Percentiles rank a stretch among this genome's conserved stretches.
These are phyloP conservation scores for Galerucella pusilla DNA, from an alignment of 2,888 invertebrate genomes.

Conservation along the genomic window DNA sequence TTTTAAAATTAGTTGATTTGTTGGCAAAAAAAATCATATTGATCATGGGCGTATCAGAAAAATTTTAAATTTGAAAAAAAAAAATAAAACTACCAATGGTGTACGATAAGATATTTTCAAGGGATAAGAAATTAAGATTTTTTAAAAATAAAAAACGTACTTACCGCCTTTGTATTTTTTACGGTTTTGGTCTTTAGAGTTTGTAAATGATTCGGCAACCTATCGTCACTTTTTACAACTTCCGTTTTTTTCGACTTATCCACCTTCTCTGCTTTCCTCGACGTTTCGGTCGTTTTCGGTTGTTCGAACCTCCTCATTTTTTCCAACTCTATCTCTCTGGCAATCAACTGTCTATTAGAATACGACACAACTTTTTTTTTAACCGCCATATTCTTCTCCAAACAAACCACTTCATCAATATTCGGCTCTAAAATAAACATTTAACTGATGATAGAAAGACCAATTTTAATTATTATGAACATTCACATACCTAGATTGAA, in stretches of 20 bases:
- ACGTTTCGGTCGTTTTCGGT: slow-evolving; percentile 20
- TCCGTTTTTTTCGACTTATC: slow-evolving; percentile 42
- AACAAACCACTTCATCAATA: slow-evolving; percentile 74
- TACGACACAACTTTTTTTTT: slow-evolving; percentile 68
- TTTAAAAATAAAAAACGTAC: slow-evolving; percentile 31
- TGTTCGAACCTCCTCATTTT: slow-evolving; percentile 67
- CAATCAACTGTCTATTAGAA: slow-evolving; percentile 81
- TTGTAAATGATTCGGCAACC: slow-evolving; percentile 78
- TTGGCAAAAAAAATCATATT: too few relatives aligned
- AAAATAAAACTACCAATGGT: too few relatives aligned
- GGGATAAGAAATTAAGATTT: background rate
- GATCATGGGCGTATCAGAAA: too few relatives aligned
- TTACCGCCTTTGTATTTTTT: slow-evolving; percentile 49
- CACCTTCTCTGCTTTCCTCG: slow-evolving; percentile 35
- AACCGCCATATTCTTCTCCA: slow-evolving; percentile 50
- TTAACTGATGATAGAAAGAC: too few relatives aligned
- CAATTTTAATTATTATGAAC: too few relatives aligned
- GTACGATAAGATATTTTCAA: too few relatives aligned
- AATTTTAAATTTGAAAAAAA: too few relatives aligned
- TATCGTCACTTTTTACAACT: slow-evolving; percentile 49
- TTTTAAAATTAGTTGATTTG: too few relatives aligned
- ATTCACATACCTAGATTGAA: slow-evolving; percentile 64
- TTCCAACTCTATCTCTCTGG: slow-evolving; percentile 84
- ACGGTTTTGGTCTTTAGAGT: slow-evolving; percentile 72
- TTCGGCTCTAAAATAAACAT: slow-evolving; percentile 77